phyloP scores from a whole-genome alignment of 1,140 invertebrate species.

The Triops cancriformis region DNA sequence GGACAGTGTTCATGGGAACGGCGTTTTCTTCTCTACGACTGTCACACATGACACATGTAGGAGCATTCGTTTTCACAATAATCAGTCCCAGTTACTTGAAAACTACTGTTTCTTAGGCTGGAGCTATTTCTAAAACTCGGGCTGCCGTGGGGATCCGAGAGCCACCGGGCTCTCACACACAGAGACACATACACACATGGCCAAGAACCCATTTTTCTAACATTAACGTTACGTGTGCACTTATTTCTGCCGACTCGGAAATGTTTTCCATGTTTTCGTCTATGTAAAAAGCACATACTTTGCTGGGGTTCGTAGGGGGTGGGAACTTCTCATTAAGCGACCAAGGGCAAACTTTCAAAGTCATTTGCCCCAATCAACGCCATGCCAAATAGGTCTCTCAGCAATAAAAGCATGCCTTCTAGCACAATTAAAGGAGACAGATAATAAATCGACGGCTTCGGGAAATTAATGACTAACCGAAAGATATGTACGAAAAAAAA shows the following conservation, averaged over 20 bases:
- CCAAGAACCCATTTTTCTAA: neutral
- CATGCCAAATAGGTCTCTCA: neutral
- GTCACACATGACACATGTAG: conserved; percentile 13
- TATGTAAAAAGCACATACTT: neutral
- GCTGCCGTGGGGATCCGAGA: neutral
- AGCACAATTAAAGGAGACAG: neutral
- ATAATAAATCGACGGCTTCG: neutral
- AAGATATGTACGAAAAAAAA: too few relatives aligned
- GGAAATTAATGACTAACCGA: neutral
- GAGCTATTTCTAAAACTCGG: neutral
- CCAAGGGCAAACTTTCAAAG: neutral
- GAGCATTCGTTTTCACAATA: conserved; percentile 7
- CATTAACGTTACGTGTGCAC: neutral
- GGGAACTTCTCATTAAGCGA: neutral
- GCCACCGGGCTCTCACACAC: neutral
- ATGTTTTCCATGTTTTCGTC: neutral
- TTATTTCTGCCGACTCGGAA: neutral
- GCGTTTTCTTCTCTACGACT: neutral
- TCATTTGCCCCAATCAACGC: neutral
- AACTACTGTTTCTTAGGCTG: neutral
- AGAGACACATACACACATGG: neutral
- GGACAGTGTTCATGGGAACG: conserved; percentile 2
- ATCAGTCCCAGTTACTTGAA: neutral
- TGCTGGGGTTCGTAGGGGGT: neutral
- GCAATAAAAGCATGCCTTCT: neutral